Base-by-base conservation (phyloP, 2,113 vertebrate species). In the Mugil cephalus region DNA sequence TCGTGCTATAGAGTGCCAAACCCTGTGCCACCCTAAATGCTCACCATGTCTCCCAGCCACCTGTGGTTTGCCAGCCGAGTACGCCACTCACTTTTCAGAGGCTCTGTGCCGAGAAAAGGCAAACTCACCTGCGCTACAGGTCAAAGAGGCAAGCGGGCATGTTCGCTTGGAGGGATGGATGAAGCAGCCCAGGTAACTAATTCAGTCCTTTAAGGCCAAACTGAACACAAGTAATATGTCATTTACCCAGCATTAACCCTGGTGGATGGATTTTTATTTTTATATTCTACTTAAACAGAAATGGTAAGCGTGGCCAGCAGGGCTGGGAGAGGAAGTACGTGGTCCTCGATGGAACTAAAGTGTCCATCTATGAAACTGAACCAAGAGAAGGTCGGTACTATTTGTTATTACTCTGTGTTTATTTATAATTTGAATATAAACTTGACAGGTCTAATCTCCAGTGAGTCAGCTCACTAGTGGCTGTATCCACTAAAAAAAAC, bases 251-350 rank as follows among this genome's bases (percentile, higher is more conserved):
- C 35, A 58, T 14, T 66, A 15, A 72, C 18, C 18, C 14, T 48
- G 30, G 13, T 18, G 5, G 5, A 1, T 35, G 8, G 55, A 18
- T 35, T 10, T 61, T 30, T 60, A 24, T 76, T n/a, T 30, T 30
- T 77, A 14, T 85, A n/a, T n/a, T n/a, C 55, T 69, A 8, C 21
- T 82, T 54, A 11, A 3, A 9, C 84, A 99, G 98, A 91, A 98
- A 99, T 83, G 96, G 96, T 73, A 99, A 98, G 80, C 95, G 97
- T 74, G 97, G 98, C 14, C 97, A 95, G 87, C 94, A 98, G 87
- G 98, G 98, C 82, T 99, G 98, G 98, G 98, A 99, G 89, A 95
- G 95, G 84, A 99, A 99, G 77, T 99, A 98, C 79, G 95, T 99
- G 65, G 95, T 99, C 71, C 90, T 99, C 74, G 98, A 99, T 80